Evolutionary conservation across 2,797 vertebrate species (phyloP), one percentile per base, ranked within the genome.

Genomic region (Galaxias olidus): DNA sequence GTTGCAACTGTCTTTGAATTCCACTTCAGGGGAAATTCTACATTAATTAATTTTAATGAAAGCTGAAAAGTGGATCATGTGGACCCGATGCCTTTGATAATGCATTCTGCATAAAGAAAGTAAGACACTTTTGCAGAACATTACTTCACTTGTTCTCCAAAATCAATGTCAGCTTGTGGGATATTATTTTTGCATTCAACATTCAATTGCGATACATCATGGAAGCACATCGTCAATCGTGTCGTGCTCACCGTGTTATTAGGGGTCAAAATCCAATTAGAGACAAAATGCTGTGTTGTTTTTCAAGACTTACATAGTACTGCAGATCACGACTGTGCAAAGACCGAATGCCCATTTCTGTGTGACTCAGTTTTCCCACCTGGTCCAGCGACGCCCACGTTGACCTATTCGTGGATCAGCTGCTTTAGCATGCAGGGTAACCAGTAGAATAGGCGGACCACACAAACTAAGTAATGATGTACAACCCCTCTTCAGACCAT

Each of bases 401-500:
- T 44, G 47, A 68, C 56, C 63, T 54, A 47, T n/a, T 60, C 56
- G 47, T 18, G 65, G 61, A 47, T 66, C 44, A 10, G 42, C 59
- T 48, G 45, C 44, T 62, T 50, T 43, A 47, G 17, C 52, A 45
- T 58, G 48, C 50, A 43, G 43, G 41, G 44, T 59, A 67, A 59
- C 47, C 58, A 55, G 54, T 13, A 30, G 12, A 47, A 61, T 44
- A 55, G 67, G 59, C 45, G 42, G 8, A 49, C 65, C 58, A 52
- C 68, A 56, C 50, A 20, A 63, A 30, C 30, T 30, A 43, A 7
- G 49, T 53, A 66, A 77, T 77, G 76, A 79, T 79, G 63, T 82
- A 79, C 76, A 30, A 75, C 69, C 73, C 69, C 73, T 60, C 62
- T 66, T 58, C 53, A 43, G 53, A 62, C 77, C 79, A 83, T 80